Base-by-base conservation (phyloP, 2,888 invertebrate species). In the Drosophila affinis region DNA sequence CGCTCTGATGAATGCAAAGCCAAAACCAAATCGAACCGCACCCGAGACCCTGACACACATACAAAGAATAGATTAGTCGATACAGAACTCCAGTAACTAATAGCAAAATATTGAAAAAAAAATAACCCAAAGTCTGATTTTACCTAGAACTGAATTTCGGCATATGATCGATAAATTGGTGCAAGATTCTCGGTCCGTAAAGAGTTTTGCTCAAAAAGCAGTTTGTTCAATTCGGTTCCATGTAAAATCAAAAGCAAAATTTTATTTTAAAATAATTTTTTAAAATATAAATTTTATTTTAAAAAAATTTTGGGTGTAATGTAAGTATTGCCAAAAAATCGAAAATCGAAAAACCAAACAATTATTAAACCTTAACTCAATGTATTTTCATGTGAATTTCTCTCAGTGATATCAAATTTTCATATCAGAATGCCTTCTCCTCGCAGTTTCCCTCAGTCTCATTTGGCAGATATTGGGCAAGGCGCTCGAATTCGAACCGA, bases 231-330 rank as follows among this genome's bases (percentile, higher is more conserved):
- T 89, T 90, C 82, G 78, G 87, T 87, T 90, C 78, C 76, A 80
- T 79, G 89, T 89, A 89, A 87, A 90, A 90, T 90, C 90, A 85
- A 76, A 86, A 87, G 88, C 85, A 89, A 90, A 89, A 90, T 90
- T 91, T 91, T 90, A 86, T 90, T 90, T 90, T 90, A 91, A 90
- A 90, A 90, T 91, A 91, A 90, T 88, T 90, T 89, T 78, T 90
- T 90, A 90, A 90, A 89, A 88, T 91, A 91, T 86, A 90, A 90
- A 90, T 90, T 90, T 90, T 90, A 90, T 90, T 90, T 90, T 90
- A 90, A 90, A 91, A 90, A 87, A 91, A 91, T 90, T 90, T 90
- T 90, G 90, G 90, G 90, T 90, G 90, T 90, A 86, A 90, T 90
- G 90, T 90, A 90, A 90, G 90, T 90, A 91, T 91, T 83, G 82